Evolutionary conservation across 2,113 vertebrate species (phyloP), one percentile per base, ranked within the genome.

Genomic region (Capreolus pygargus): DNA sequence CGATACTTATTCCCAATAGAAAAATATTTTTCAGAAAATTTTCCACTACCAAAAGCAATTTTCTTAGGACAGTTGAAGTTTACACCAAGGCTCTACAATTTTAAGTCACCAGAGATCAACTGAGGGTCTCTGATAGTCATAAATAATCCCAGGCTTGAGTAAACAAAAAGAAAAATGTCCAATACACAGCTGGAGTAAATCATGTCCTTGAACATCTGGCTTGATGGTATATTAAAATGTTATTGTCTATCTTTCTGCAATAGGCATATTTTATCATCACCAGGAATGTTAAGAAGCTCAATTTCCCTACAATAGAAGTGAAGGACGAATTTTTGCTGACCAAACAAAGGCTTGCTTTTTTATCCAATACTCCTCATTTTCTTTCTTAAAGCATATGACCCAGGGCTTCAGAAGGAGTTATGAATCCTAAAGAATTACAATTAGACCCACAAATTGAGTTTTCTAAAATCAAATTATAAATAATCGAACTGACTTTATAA

Each of bases 381-480:
- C 30, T 76, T 89, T 86, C 78, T 67, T 43, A 84, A 87, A 91
- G 5, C 13, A 83, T 60, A 64, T 15, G 83, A 11, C 23, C 78
- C 90, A 87, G 25, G 27, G 76, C 33, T 55, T 78, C 27, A 91
- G 27, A 89, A 94, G 33, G 39, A 92, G 28, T 76, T 76, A 90
- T 5, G 52, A 94, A 79, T 54, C 90, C 30, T 58, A 95, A 76
- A 76, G 36, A 43, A 88, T 92, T 86, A 94, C 10, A 83, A 36
- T 78, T 85, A 82, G 60, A 93, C 2, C 4, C 54, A 93, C 67
- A 95, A 96, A 74, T 17, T 21, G 5, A 84, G 43, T 58, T 91
- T 94, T 70, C 25, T 47, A 97, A 97, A 94, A 97, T 94, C 25
- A 93, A 91, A 70, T 85, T 43, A 81, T 50, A 91, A 93, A 81